Base-by-base conservation (phyloP, 2,113 vertebrate genomes). In the Galbula dea region DNA sequence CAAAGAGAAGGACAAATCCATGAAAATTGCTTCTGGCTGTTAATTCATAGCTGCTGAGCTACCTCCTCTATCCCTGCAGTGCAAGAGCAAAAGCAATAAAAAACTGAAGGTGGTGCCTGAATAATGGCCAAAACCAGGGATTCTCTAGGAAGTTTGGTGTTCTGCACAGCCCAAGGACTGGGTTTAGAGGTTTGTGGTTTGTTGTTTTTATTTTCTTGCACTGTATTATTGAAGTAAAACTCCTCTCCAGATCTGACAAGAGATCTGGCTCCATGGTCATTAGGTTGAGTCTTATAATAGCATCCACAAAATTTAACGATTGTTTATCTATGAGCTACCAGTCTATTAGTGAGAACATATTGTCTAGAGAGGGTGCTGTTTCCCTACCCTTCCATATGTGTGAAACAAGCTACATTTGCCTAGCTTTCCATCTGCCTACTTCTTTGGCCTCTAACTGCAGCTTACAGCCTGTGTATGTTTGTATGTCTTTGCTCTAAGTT, bases 1-100 rank as follows among this genome's bases (percentile, higher is more conserved):
- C 54, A 89, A 90, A 82, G 66, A 90, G 65, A 89, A 93, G 74
- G 95, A 95, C 68, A 87, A 72, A 94, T 94, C 91, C 92, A 95
- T 93, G 78, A 94, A 87, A 93, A 89, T 72, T 85, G 46, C 83
- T 94, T 84, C 88, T 89, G 85, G 82, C 67, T 88, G 59, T 80
- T 88, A 93, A 89, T 20, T 76, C 62, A 61, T 48, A 94, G 81
- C 77, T 95, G 58, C 78, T 55, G 65, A 68, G 65, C 65, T 77
- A 58, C 69, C 54, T 90, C 45, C 19, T 89, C 63, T 59, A 73
- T 58, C 49, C 51, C 34, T 41, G 39, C 34, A 59, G 49, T 13
- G 72, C 69, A 7, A 81, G 45, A 90, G 83, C 83, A 86, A 88
- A 83, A 90, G 49, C 76, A 92, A 86, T 86, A 84, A 88, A 89